Evolutionary conservation across 2,888 invertebrate genomes (phyloP), one percentile per base, ranked within the genome.

Genomic region (Trichogramma evanescens): DNA sequence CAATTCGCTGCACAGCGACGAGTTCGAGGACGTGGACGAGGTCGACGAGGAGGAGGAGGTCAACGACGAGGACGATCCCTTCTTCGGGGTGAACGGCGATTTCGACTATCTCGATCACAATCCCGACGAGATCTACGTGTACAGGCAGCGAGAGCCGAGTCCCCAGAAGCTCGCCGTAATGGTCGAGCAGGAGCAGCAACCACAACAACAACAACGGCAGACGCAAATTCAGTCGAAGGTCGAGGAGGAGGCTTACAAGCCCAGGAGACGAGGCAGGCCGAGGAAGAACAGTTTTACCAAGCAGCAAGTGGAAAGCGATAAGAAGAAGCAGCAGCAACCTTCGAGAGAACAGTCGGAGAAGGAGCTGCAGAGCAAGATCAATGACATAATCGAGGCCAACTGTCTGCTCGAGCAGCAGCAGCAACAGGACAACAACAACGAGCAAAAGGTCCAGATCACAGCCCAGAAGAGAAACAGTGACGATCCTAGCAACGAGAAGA

Each of bases 361-460:
- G 13, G 58, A 64, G 41, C 59, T 62, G 1, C 59, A 54, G 43
- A 62, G 65, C 9, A 74, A 71, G 44, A 72, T 74, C 4, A 69
- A 70, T 52, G 72, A 71, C 1, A 73, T 73, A 48, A 73, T 76
- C 41, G 67, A 73, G 58, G 70, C 72, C 9, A 75, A 72, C 61
- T 71, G 66, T 42, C 63, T 72, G 4, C 41, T 71, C 5, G 71
- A 74, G 26, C 26, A 26, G 2, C 26, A 26, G 26, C 26, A 13
- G 13, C 13, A 13, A 13, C 69, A 66, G 5, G 74, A 76, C 43
- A 76, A 76, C 50, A 75, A 76, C 59, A 56, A 68, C 4, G 26
- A 26, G 38, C 26, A 58, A n/a, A 9, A 38, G 38, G 8, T 45
- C 2, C 26, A 1, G 26, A 26, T 26, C 3, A 0, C 26, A 2